Evolutionary conservation across 2,888 invertebrate genomes (phyloP), one percentile per base, ranked within the genome.

Genomic region (Eutolmus rufibarbis): DNA sequence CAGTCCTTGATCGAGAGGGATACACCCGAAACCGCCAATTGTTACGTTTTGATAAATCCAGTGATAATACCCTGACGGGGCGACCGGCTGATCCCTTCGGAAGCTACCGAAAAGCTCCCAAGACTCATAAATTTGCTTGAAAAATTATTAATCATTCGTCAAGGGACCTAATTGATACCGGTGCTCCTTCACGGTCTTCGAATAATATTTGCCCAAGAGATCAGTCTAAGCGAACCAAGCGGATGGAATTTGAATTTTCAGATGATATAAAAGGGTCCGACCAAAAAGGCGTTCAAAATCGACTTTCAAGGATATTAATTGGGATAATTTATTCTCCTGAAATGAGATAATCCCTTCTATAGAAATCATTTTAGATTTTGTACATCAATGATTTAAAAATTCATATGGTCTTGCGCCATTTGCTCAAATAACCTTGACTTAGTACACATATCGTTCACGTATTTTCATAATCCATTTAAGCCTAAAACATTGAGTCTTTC

Each of bases 61-160:
- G 66, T 66, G 66, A 57, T 57, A 57, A 57, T 57, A 57, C 23
- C 19, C 57, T 57, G 23, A 9, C 12, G 12, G 23, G 66, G 28
- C 66, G 57, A 57, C 57, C 57, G 66, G 23, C 66, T 66, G 66
- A 57, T 57, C 23, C 66, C 66, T 28, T 9, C 57, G 3, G 57
- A 66, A 28, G 66, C 23, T 28, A 66, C 66, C 66, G 66, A 66
- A 66, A 66, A 66, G 12, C 66, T 28, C 28, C 66, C 66, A 66
- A 66, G 66, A 23, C 28, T 66, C 43, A 46, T 23, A 79, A 79
- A n/a, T 46, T 51, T 28, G 7, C 51, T 37, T 84, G 84, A 84
- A 43, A 74, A 74, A 74, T 84, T 84, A 34, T 43, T 66, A 84
- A 84, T 84, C 84, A 84, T 84, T 74, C 84, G 84, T 84, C 84